A percentile compares a stretch with the other conserved stretches of the same genome.
These are phyloP conservation scores for Strigamia transsilvanica DNA, from an alignment of 2,888 invertebrate species.

Conservation along the genomic window DNA sequence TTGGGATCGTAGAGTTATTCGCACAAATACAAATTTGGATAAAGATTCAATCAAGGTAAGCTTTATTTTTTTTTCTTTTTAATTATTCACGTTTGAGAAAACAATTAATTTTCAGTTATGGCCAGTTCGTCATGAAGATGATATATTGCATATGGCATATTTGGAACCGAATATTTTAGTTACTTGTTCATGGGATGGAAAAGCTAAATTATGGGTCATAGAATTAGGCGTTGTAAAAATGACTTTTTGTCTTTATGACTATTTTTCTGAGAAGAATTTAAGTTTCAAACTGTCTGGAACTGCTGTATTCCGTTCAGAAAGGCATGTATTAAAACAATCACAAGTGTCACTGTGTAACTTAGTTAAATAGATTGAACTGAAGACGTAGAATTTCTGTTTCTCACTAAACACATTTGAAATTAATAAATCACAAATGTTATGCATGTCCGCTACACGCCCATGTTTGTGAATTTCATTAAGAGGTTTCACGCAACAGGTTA, in stretches of 20 bases:
- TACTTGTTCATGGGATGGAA: background rate
- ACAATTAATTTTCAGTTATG: background rate
- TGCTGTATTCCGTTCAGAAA: background rate
- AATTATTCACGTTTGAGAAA: background rate
- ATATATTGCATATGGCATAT: background rate
- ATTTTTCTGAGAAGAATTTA: background rate
- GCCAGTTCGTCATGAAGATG: background rate
- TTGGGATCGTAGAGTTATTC: background rate
- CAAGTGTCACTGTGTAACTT: too few relatives aligned
- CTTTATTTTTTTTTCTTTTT: background rate
- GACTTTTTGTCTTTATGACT: background rate
- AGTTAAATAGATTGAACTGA: background rate
- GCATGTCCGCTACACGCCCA: too few relatives aligned
- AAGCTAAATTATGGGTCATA: background rate
- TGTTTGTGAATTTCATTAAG: too few relatives aligned
- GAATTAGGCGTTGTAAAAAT: background rate
- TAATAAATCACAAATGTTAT: too few relatives aligned
- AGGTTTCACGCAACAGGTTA: too few relatives aligned
- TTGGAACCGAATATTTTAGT: background rate
- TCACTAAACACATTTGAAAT: background rate
- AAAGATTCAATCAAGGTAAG: background rate
- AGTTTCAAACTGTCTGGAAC: background rate
- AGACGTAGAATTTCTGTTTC: background rate
- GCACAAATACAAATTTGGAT: background rate
- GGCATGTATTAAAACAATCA: background rate